Base-by-base conservation (phyloP, 2,888 invertebrate species). In the Leptinotarsa haldemani region DNA sequence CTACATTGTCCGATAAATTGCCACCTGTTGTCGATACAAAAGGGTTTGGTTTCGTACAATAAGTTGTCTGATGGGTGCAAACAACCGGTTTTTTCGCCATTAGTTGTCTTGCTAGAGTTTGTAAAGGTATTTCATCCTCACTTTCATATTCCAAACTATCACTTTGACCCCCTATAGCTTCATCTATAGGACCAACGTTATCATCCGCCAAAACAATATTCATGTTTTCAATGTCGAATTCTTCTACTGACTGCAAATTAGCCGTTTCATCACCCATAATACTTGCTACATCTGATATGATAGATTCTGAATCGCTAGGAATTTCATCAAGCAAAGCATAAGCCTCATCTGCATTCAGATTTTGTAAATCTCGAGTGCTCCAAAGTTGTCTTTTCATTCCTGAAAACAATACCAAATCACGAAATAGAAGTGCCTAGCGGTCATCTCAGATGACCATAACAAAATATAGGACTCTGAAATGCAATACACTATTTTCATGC, bases 251-350 rank as follows among this genome's bases (percentile, higher is more conserved):
- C 48, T 48, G 48, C 48, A 48, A 48, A 48, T 48, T 48, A 48
- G 48, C 48, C 48, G 48, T 48, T 48, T 48, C 48, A 48, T 48
- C 48, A 48, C 48, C 48, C 48, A 48, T 48, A 48, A 48, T 16
- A 48, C 13, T 48, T 48, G 12, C 48, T 48, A 48, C 48, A 48
- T 48, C 48, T 48, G 48, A 48, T 48, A 48, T 15, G 16, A 48
- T 16, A 12, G 48, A 48, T 48, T 53, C 7, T 53, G 18, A 18
- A 18, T 53, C 18, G 18, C 18, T 53, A 53, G 18, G 18, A 18
- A 18, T 18, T 53, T 53, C 53, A 53, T 53, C 53, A 53, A 53
- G 18, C 53, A 53, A 53, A 53, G 53, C 53, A 53, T 53, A 53
- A 20, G 53, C 53, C 53, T 53, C 53, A 53, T 53, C 18, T 18